phyloP scores from a whole-genome alignment of 2,888 invertebrate species.

The Eilema griseolum region DNA sequence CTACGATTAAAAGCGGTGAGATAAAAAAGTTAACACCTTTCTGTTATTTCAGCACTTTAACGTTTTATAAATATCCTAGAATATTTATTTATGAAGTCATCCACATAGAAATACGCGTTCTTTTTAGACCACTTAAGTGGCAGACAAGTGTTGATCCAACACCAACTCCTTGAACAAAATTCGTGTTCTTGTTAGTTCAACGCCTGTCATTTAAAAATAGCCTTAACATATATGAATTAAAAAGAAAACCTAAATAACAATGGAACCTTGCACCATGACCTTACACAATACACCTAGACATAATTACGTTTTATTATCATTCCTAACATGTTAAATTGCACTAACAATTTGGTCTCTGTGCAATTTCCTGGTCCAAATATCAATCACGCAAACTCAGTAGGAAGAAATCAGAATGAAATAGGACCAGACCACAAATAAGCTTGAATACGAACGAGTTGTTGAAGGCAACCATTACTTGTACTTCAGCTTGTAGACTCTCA shows the following conservation, averaged over 20 bases:
- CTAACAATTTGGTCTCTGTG: conserved; percentile 25
- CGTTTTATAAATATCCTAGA: too few species aligned
- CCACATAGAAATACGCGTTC: too few species aligned
- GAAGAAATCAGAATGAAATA: conserved; percentile 46
- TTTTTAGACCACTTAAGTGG: too few species aligned
- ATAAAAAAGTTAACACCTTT: too few species aligned
- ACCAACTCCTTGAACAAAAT: neutral
- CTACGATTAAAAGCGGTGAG: too few species aligned
- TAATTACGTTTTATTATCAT: conserved; percentile 18
- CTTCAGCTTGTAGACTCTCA: conserved; percentile 26
- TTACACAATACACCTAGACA: conserved; percentile 1
- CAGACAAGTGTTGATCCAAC: neutral
- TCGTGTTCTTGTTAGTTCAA: neutral
- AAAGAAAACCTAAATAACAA: neutral
- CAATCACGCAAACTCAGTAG: conserved; percentile 44
- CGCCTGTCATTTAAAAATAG: neutral
- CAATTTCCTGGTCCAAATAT: conserved; percentile 47
- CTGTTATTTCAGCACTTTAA: too few species aligned
- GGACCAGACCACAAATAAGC: conserved; percentile 43
- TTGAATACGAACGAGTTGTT: conserved; percentile 36
- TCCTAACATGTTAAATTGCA: conserved; percentile 29
- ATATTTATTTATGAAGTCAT: too few species aligned
- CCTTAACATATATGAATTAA: neutral
- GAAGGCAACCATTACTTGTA: conserved; percentile 37
- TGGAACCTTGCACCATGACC: neutral